Evolutionary conservation across 2,113 vertebrate species (phyloP).

Genomic region (Etheostoma cragini): DNA sequence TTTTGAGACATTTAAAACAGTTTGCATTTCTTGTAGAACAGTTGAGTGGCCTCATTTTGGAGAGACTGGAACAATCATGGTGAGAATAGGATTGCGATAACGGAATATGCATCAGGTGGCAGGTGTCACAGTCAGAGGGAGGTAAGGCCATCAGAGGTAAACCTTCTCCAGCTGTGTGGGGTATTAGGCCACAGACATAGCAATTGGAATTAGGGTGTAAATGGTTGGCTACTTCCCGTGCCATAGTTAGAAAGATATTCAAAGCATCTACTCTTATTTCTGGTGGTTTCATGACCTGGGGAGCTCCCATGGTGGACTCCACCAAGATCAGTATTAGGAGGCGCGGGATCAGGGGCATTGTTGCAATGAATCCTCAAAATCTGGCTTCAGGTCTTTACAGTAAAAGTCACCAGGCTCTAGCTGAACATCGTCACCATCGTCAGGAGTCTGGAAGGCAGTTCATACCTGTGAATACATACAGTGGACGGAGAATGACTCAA

Average conservation of each 20-base stretch:
- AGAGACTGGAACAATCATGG: conserved; percentile 7
- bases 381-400: neutral
- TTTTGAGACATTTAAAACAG: conserved; percentile 51
- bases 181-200: conserved; percentile 64
- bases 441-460: neutral
- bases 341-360: conserved; percentile 16
- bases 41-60: conserved; percentile 56
- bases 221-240: conserved; percentile 55
- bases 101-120: conserved; percentile 56
- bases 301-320: neutral
- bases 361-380: neutral
- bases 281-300: neutral
- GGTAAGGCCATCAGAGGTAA: conserved; percentile 69
- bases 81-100: conserved; percentile 38
- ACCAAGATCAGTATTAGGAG: conserved; percentile 25
- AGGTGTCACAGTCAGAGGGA: conserved; percentile 66
- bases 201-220: conserved; percentile 56
- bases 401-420: neutral
- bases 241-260: conserved; percentile 67
- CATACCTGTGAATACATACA: neutral
- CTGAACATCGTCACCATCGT: neutral
- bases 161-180: conserved; percentile 64
- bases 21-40: conserved; percentile 31
- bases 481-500: conserved; percentile 3
- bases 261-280: conserved; percentile 2